phyloP scores from a whole-genome alignment of 2,888 invertebrate species.

The Allacma fusca region DNA sequence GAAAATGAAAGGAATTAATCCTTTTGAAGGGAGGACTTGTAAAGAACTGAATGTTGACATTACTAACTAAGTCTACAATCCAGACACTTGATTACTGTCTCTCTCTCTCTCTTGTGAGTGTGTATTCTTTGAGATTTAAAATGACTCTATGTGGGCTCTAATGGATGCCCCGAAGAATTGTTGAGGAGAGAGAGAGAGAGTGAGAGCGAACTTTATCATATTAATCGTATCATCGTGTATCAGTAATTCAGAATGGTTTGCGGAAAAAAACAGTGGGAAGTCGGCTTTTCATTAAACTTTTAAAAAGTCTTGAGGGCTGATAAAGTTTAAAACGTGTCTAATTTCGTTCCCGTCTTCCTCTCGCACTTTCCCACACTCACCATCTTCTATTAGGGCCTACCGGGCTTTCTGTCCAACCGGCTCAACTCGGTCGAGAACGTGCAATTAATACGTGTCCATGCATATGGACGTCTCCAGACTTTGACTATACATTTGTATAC shows the following conservation, averaged over 20 bases:
- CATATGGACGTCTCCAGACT: neutral
- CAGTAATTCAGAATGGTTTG: slow-evolving; percentile 52
- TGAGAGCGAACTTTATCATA: slow-evolving; percentile 50
- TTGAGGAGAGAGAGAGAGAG: slow-evolving; percentile 12
- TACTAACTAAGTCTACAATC: no score
- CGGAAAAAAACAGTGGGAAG: slow-evolving; percentile 53
- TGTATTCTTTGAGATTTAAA: no score
- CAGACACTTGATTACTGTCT: no score
- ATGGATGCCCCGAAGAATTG: slow-evolving; percentile 51
- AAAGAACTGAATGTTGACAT: no score
- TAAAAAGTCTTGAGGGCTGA: slow-evolving; percentile 54
- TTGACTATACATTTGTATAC: neutral
- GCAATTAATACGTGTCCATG: slow-evolving; percentile 33
- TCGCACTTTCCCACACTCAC: slow-evolving; percentile 33
- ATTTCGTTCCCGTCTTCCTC: slow-evolving; percentile 43
- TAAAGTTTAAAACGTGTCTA: slow-evolving; percentile 57
- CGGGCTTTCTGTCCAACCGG: slow-evolving; percentile 20
- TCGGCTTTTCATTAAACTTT: slow-evolving; percentile 55
- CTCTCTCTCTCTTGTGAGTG: no score
- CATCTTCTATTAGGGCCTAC: slow-evolving; percentile 19
- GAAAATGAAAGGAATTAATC: no score
- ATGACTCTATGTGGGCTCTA: slow-evolving; percentile 24
- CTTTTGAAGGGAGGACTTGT: no score
- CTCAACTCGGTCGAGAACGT: slow-evolving; percentile 9
- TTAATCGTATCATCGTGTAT: slow-evolving; percentile 54